Conservation (phyloP, 92 coral and sea anemone genomes). For the Epizoanthus scotinus region DNA sequence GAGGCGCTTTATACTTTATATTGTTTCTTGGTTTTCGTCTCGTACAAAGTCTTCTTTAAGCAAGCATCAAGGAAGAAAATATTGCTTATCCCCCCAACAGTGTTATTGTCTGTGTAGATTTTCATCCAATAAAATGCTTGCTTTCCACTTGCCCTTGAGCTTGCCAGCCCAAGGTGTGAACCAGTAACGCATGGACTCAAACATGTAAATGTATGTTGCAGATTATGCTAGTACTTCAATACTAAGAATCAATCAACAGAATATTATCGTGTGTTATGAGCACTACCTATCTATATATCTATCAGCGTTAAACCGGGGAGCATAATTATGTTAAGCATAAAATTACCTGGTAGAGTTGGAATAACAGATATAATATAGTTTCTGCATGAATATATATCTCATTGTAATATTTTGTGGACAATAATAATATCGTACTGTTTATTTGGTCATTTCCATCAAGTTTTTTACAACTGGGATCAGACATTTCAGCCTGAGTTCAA, state of each 20-base stretch:
- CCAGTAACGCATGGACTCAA: too few relatives aligned
- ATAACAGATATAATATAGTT: not conserved
- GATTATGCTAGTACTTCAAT: slow-evolving; percentile 5
- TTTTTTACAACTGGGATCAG: not conserved
- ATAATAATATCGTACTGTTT: slow-evolving; percentile 11
- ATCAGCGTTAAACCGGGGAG: not conserved
- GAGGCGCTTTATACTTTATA: too few relatives aligned
- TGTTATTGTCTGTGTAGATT: too few relatives aligned
- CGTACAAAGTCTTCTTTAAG: too few relatives aligned
- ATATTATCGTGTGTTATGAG: slow-evolving; percentile 15
- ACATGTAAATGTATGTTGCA: slow-evolving; percentile 6
- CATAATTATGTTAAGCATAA: not conserved
- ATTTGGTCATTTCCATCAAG: not conserved
- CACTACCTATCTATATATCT: not conserved
- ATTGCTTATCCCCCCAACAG: too few relatives aligned
- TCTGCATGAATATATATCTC: slow-evolving; percentile 2
- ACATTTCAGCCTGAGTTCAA: slow-evolving; percentile 11
- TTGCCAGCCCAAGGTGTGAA: too few relatives aligned
- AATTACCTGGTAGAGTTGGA: not conserved
- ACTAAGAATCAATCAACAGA: not conserved
- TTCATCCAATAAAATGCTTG: too few relatives aligned
- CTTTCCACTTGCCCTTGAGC: too few relatives aligned
- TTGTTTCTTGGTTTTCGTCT: too few relatives aligned
- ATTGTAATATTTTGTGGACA: slow-evolving; percentile 2
- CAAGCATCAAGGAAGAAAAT: too few relatives aligned